These are phyloP conservation scores for Stegodyphus mimosarum DNA, from an alignment of 1,140 invertebrate species.

Conservation along the genomic window DNA sequence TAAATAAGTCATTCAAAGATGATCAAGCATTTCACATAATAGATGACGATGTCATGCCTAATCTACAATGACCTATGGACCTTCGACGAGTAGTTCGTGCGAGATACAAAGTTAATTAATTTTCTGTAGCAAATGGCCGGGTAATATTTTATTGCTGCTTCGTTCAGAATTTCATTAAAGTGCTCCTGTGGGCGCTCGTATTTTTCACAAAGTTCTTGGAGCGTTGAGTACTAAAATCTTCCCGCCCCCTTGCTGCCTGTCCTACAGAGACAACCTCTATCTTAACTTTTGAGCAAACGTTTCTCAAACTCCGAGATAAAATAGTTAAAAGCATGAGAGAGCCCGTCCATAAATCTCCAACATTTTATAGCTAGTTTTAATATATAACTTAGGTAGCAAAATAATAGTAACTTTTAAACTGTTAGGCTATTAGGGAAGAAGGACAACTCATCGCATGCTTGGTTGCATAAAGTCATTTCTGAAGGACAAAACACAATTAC, in stretches of 20 bases:
- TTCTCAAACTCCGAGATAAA: slow-evolving; percentile 3
- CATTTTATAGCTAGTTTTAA: slow-evolving; percentile 1
- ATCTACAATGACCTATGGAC: slow-evolving; percentile 21
- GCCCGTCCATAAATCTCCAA: neutral
- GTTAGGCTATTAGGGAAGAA: no score
- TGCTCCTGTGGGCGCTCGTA: slow-evolving; percentile 18
- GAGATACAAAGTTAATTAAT: slow-evolving; percentile 48
- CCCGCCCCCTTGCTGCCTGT: no score
- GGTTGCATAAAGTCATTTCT: no score
- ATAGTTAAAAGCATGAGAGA: neutral
- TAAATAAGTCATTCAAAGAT: no score
- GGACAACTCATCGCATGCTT: no score
- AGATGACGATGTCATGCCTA: no score
- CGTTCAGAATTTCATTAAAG: slow-evolving; percentile 43
- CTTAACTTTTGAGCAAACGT: slow-evolving; percentile 22
- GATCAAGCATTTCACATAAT: no score
- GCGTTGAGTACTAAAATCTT: slow-evolving; percentile 36
- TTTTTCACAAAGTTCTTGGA: slow-evolving; percentile 48
- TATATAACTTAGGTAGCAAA: no score
- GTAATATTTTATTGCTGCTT: slow-evolving; percentile 39
- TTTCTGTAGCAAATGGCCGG: slow-evolving; percentile 22
- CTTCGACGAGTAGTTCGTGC: neutral
- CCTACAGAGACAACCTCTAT: no score
- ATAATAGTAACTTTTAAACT: no score
- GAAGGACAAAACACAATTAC: no score